A percentile compares a stretch with the other conserved stretches of the same genome.
Evolutionary conservation across 2,797 vertebrate species (phyloP).

Genomic region (Danio aesculapii): DNA sequence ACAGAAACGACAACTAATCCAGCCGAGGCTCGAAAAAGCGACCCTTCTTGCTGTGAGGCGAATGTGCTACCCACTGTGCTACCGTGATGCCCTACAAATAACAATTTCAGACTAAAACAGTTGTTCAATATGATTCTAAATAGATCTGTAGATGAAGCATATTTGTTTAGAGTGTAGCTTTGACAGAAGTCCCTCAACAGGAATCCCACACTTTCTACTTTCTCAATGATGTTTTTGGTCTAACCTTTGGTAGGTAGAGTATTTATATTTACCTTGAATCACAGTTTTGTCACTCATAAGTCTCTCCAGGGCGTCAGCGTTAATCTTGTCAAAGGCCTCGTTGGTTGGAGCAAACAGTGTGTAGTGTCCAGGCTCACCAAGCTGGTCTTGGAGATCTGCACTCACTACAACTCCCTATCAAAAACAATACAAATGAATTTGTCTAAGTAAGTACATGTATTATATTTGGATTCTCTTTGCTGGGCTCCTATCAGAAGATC

Average conservation of each 20-base stretch:
- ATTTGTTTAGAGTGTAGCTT: background rate
- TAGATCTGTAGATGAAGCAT: background rate
- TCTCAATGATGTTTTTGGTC: background rate
- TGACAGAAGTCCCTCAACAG: background rate
- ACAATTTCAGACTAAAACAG: too few relatives aligned
- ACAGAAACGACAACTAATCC: too few relatives aligned
- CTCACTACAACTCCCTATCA: constrained; percentile 80
- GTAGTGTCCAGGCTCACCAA: constrained; percentile 87
- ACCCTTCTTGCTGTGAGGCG: too few relatives aligned
- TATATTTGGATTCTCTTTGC: background rate
- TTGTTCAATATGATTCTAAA: too few relatives aligned
- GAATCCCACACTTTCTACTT: background rate
- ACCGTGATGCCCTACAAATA: too few relatives aligned
- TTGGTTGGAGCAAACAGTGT: constrained; percentile 96
- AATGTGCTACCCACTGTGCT: too few relatives aligned
- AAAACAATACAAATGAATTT: background rate
- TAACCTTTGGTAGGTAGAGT: background rate
- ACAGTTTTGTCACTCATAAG: constrained; percentile 86
- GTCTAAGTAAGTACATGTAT: background rate
- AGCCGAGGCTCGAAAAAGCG: too few relatives aligned
- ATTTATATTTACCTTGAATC: constrained; percentile 82
- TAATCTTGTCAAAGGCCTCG: constrained; percentile 86
- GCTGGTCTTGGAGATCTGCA: constrained; percentile 81
- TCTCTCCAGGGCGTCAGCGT: constrained; percentile 80
- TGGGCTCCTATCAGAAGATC: background rate